phyloP scores from a whole-genome alignment of 1,140 invertebrate genomes.

The Drosophila mayri region DNA sequence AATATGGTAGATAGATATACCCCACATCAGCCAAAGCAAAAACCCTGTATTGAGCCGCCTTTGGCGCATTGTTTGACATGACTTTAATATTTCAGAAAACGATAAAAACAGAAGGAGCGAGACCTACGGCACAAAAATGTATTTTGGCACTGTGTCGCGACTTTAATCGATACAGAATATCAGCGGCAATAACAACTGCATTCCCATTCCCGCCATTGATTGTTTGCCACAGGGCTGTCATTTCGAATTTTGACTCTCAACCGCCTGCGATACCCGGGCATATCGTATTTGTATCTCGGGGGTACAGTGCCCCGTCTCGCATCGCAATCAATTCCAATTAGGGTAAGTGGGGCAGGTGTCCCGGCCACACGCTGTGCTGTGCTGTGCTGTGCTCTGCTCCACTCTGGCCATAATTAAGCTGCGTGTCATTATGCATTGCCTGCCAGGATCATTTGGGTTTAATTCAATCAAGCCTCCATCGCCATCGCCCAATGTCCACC shows the following conservation, averaged over 20 bases:
- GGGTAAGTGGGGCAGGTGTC: slow-evolving; percentile 60
- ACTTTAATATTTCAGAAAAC: slow-evolving; percentile 67
- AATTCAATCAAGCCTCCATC: slow-evolving; percentile 65
- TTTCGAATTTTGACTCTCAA: slow-evolving; percentile 64
- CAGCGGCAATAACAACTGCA: slow-evolving; percentile 59
- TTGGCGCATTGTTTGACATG: slow-evolving; percentile 79
- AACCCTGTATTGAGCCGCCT: slow-evolving; percentile 56
- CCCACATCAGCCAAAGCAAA: slow-evolving; percentile 8
- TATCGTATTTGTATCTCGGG: not conserved
- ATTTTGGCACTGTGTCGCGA: slow-evolving; percentile 72
- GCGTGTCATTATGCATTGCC: slow-evolving; percentile 64
- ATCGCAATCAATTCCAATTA: slow-evolving; percentile 73
- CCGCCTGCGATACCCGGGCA: slow-evolving; percentile 12
- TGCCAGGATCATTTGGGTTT: slow-evolving; percentile 60
- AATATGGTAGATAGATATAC: not conserved
- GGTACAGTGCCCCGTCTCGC: not conserved
- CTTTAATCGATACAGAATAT: slow-evolving; percentile 68
- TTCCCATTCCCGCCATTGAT: slow-evolving; percentile 36
- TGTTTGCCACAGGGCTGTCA: slow-evolving; percentile 50
- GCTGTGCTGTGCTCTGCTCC: not conserved
- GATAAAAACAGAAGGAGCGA: slow-evolving; percentile 49
- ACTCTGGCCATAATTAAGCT: slow-evolving; percentile 62
- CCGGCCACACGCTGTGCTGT: slow-evolving; percentile 13
- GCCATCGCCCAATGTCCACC: slow-evolving; percentile 44
- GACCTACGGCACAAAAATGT: slow-evolving; percentile 12